These are phyloP conservation scores for Eupithecia centaureata DNA, from an alignment of 2,888 invertebrate genomes.

Conservation along the genomic window DNA sequence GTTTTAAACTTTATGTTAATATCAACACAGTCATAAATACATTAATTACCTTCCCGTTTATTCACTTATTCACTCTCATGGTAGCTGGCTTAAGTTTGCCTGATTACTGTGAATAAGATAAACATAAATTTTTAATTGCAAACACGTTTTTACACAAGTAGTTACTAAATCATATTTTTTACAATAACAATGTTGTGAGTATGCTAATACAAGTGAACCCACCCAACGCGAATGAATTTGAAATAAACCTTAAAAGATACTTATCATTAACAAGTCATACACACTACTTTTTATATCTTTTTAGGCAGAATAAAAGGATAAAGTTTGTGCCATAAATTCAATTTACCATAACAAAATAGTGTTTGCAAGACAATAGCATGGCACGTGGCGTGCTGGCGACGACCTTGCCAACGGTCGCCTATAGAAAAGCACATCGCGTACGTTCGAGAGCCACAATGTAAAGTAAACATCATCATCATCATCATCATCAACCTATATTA, in stretches of 20 bases:
- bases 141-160: neutral
- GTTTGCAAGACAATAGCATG: constrained; percentile 55
- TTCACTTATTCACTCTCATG: neutral
- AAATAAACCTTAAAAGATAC: neutral
- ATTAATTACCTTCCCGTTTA: neutral
- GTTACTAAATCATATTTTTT: neutral
- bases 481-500: too few species aligned
- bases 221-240: neutral
- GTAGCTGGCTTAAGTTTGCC: constrained; percentile 1
- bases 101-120: neutral
- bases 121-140: neutral
- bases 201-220: constrained; percentile 5
- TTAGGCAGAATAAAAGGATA: neutral
- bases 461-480: constrained; percentile 54
- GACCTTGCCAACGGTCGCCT: constrained; percentile 63
- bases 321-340: constrained; percentile 17
- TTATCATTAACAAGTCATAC: neutral
- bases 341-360: constrained; percentile 43
- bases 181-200: constrained; percentile 1
- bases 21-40: neutral
- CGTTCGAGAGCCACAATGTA: constrained; percentile 53
- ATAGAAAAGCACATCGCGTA: constrained; percentile 52
- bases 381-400: constrained; percentile 69
- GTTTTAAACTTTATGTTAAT: neutral
- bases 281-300: neutral